These are phyloP conservation scores for Lutjanus campechanus DNA, from an alignment of 2,797 vertebrate genomes.

Conservation along the genomic window DNA sequence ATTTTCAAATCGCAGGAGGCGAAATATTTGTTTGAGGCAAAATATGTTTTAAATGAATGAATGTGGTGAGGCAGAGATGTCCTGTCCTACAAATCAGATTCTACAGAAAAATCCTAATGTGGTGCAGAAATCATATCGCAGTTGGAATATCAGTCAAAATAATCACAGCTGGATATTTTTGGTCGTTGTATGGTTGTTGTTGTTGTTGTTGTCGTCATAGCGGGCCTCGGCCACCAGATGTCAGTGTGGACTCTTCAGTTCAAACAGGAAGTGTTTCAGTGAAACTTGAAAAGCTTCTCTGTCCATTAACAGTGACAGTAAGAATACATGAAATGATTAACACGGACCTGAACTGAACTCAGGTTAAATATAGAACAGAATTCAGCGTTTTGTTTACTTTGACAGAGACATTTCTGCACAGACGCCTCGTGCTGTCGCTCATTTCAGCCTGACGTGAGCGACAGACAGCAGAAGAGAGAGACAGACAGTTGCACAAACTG, in stretches of 20 bases:
- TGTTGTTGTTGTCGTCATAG: conserved; percentile 73
- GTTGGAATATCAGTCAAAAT: too few species aligned
- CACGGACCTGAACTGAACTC: background rate
- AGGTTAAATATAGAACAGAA: background rate
- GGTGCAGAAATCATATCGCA: too few species aligned
- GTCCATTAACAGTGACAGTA: background rate
- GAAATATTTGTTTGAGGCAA: too few species aligned
- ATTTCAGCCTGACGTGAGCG: background rate
- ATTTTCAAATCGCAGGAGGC: too few species aligned
- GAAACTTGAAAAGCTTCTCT: background rate
- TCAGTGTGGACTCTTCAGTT: conserved; percentile 53
- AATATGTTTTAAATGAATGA: too few species aligned
- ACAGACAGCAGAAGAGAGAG: background rate
- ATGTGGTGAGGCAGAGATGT: too few species aligned
- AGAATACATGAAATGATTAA: background rate
- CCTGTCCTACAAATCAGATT: too few species aligned
- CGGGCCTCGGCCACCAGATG: conserved; percentile 72
- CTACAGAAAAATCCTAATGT: too few species aligned
- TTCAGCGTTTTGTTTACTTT: background rate
- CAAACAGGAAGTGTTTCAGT: conserved; percentile 12
- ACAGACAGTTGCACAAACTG: background rate
- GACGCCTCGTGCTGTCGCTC: background rate
- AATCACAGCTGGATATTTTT: too few species aligned
- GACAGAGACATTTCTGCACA: background rate
- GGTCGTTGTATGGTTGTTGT: conserved; percentile 56